phyloP scores from a whole-genome alignment of 2,797 vertebrate species.

The Mus minutoides region DNA sequence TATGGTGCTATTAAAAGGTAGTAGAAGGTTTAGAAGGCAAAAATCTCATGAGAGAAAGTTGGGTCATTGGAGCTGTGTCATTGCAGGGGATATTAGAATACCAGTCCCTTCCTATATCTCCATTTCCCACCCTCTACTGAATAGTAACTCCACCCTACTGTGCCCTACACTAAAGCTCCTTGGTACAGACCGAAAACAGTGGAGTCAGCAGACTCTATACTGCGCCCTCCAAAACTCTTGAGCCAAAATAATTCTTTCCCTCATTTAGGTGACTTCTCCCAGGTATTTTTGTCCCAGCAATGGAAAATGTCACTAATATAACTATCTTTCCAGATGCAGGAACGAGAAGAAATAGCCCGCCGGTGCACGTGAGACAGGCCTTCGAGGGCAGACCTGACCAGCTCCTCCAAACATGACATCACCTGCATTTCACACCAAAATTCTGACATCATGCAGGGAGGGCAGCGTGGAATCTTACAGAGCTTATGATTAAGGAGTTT shows the following conservation, averaged over 20 bases:
- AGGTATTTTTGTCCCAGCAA: not conserved
- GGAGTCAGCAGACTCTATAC: too few relatives aligned
- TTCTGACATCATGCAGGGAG: not conserved
- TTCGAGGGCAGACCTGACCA: not conserved
- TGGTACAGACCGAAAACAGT: not conserved
- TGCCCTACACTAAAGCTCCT: not conserved
- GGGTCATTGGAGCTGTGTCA: not conserved
- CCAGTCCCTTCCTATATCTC: not conserved
- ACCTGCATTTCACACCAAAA: not conserved
- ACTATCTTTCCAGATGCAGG: not conserved
- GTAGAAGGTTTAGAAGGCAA: not conserved
- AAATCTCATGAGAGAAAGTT: not conserved
- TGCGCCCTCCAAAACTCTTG: not conserved
- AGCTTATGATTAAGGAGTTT: slow-evolving; percentile 32
- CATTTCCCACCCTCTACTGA: not conserved
- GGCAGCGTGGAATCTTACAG: not conserved
- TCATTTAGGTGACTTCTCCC: not conserved
- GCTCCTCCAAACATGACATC: not conserved
- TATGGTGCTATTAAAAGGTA: not conserved
- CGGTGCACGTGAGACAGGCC: not conserved
- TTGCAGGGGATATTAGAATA: not conserved
- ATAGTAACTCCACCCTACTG: not conserved
- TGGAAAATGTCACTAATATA: not conserved
- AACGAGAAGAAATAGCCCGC: not conserved
- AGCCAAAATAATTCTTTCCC: not conserved